phyloP scores from a whole-genome alignment of 2,888 invertebrate genomes.

The Meandrusa payeni region DNA sequence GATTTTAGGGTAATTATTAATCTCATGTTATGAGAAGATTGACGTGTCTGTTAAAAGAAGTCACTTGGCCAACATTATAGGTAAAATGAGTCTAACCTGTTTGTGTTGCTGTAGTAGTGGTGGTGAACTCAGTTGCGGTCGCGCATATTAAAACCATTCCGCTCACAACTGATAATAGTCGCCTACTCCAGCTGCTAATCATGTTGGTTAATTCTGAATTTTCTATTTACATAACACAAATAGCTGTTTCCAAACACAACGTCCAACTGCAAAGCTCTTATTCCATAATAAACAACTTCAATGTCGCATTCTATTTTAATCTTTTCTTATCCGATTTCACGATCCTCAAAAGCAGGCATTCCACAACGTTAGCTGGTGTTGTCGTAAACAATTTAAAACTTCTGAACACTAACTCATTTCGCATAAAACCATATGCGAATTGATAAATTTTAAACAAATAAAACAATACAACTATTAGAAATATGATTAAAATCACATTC shows the following conservation, averaged over 20 bases:
- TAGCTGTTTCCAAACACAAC: conserved; percentile 13
- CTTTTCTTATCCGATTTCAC: conserved; percentile 38
- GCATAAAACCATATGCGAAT: conserved; percentile 43
- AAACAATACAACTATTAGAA: neutral
- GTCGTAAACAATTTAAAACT: conserved; percentile 57
- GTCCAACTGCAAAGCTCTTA: conserved; percentile 30
- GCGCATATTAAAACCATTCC: conserved; percentile 43
- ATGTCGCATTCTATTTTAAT: conserved; percentile 48
- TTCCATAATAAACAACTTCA: conserved; percentile 42
- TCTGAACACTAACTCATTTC: conserved; percentile 66
- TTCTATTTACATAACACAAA: conserved; percentile 37
- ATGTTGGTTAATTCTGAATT: conserved; percentile 46
- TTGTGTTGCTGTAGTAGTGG: conserved; percentile 29
- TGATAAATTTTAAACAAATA: conserved; percentile 38
- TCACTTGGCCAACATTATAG: conserved; percentile 36
- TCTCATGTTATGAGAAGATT: no score
- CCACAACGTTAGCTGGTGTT: conserved; percentile 55
- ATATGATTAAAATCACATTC: conserved; percentile 38
- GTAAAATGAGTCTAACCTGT: conserved; percentile 56
- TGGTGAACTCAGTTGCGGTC: conserved; percentile 31
- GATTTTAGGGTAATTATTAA: conserved; percentile 29
- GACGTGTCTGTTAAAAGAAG: conserved; percentile 34
- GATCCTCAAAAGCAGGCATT: conserved; percentile 48
- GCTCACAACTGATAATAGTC: conserved; percentile 41
- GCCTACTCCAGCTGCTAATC: conserved; percentile 44